Conservation (phyloP, 2,113 vertebrate species). For the Ochotona curzoniae region DNA sequence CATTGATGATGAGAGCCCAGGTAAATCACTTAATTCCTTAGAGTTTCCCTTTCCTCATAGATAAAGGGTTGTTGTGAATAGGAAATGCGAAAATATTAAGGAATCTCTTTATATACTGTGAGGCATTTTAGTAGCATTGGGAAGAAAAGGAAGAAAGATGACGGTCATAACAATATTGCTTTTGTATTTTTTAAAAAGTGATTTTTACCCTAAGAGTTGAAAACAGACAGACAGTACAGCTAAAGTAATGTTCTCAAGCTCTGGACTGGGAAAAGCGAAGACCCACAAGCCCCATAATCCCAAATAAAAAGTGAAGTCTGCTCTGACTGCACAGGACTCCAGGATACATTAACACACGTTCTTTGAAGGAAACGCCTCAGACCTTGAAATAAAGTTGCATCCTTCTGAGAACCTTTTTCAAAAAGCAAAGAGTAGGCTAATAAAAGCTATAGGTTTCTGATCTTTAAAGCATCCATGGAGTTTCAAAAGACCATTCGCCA, state of each 20-base stretch:
- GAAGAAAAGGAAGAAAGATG: background rate
- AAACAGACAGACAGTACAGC: background rate
- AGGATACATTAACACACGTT: background rate
- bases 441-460: background rate
- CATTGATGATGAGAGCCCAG: background rate
- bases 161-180: background rate
- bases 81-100: background rate
- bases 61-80: background rate
- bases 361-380: background rate
- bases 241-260: background rate
- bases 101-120: background rate
- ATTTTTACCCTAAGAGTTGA: background rate
- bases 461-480: background rate
- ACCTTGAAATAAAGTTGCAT: conserved; percentile 21
- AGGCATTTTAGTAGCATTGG: background rate
- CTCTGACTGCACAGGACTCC: background rate
- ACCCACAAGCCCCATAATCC: background rate
- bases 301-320: background rate
- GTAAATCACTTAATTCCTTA: background rate
- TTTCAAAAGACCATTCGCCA: conserved; percentile 12
- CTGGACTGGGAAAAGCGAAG: background rate
- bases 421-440: background rate
- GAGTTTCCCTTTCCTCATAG: background rate
- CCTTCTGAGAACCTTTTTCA: conserved; percentile 21
- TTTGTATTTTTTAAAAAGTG: background rate